A percentile compares a stretch with the other conserved stretches of the same genome.
These are phyloP conservation scores for Steatocranus sp. DNA, from an alignment of 2,797 vertebrate species.

Conservation along the genomic window DNA sequence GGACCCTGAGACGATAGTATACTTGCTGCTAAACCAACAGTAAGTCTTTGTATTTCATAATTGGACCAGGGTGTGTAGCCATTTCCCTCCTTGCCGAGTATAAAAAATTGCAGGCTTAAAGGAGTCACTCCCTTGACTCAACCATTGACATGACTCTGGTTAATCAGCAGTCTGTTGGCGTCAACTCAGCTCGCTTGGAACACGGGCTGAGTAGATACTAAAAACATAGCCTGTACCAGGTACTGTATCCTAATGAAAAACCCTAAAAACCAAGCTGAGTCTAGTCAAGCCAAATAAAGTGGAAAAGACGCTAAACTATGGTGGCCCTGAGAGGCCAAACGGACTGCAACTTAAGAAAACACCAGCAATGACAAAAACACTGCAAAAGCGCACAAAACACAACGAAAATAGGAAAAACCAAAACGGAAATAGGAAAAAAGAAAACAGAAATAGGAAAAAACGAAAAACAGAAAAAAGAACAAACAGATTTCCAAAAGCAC, in stretches of 20 bases:
- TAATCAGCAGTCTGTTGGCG: neutral
- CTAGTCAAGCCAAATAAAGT: neutral
- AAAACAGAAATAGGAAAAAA: rapidly evolving
- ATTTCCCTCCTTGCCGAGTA: neutral
- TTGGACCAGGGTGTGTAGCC: neutral
- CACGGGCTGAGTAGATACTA: rapidly evolving
- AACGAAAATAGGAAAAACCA: rapidly evolving
- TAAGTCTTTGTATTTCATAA: neutral
- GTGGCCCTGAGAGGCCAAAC: neutral
- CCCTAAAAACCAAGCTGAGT: neutral
- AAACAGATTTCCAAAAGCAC: neutral
- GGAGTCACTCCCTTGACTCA: neutral
- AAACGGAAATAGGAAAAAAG: neutral
- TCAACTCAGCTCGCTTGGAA: neutral
- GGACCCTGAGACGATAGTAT: neutral
- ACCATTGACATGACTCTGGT: neutral
- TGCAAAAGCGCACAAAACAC: neutral
- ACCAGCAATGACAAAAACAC: rapidly evolving
- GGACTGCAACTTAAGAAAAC: neutral
- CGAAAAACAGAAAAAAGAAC: neutral
- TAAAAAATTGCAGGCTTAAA: neutral
- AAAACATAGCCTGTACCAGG: neutral
- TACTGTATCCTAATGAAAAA: neutral
- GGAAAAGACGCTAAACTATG: neutral
- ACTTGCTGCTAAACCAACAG: neutral